These are phyloP conservation scores for Helicorthomorpha holstii DNA, from an alignment of 1,140 invertebrate species.

Conservation along the genomic window DNA sequence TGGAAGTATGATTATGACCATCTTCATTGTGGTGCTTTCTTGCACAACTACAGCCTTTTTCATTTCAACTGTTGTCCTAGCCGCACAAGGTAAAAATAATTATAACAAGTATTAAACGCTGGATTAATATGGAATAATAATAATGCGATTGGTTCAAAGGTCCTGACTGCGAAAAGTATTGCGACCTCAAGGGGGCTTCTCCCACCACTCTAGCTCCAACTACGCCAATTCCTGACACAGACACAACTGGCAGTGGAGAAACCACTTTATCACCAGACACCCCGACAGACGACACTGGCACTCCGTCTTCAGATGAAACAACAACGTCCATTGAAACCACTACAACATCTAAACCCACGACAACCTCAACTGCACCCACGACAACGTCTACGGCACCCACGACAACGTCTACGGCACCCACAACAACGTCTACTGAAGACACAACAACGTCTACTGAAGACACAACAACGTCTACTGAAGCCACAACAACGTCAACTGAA, in stretches of 20 bases:
- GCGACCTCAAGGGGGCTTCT: background rate
- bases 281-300: constrained; percentile 18
- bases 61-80: background rate
- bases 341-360: constrained; percentile 8
- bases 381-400: constrained; percentile 17
- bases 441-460: constrained; percentile 14
- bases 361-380: constrained; percentile 6
- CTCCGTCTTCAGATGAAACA: too few species aligned
- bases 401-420: constrained; percentile 18
- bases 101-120: background rate
- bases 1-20: background rate
- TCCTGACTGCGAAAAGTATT: background rate
- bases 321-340: constrained; percentile 1
- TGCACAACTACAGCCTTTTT: background rate
- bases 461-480: too few species aligned
- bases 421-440: constrained; percentile 14
- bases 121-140: constrained; percentile 2
- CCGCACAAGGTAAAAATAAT: background rate
- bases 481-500: too few species aligned
- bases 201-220: background rate
- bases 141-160: background rate
- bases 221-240: constrained; percentile 2
- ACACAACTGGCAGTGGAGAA: constrained; percentile 48
- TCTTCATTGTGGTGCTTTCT: background rate
- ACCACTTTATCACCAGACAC: constrained; percentile 45